Conservation (phyloP, 2,113 vertebrate genomes). For the Gobio gobio region DNA sequence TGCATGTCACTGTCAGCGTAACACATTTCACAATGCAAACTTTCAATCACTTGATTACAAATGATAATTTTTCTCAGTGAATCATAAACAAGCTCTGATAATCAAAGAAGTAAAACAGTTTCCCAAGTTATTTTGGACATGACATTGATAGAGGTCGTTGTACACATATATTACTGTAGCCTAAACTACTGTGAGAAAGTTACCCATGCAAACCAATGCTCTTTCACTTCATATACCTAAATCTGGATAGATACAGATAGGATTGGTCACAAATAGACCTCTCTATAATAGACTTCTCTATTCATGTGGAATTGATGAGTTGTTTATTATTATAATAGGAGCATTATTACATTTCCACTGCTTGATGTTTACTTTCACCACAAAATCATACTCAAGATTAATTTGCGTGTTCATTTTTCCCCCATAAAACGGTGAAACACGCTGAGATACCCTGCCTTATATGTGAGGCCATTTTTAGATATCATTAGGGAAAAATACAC, state of each 20-base stretch:
- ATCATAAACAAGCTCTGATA: background rate
- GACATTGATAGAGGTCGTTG: background rate
- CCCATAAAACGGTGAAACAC: background rate
- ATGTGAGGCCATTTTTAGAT: background rate
- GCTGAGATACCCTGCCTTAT: background rate
- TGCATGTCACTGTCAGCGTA: background rate
- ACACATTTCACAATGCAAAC: background rate
- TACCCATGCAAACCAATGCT: conserved; percentile 4
- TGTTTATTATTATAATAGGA: background rate
- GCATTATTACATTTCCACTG: background rate
- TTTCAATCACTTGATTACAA: background rate
- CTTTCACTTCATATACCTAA: conserved; percentile 7
- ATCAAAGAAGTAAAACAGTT: background rate
- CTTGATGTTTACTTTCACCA: background rate
- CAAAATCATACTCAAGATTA: background rate
- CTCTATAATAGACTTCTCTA: background rate
- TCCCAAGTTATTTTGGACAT: background rate
- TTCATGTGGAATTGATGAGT: background rate
- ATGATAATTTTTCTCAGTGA: background rate
- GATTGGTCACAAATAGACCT: background rate
- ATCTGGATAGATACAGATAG: conserved; percentile 5
- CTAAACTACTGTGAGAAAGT: conserved; percentile 29
- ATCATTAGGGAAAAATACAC: background rate
- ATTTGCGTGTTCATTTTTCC: background rate
- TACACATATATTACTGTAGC: background rate